Evolutionary conservation across 2,113 vertebrate species (phyloP).

Genomic region (Nematolebias whitei): DNA sequence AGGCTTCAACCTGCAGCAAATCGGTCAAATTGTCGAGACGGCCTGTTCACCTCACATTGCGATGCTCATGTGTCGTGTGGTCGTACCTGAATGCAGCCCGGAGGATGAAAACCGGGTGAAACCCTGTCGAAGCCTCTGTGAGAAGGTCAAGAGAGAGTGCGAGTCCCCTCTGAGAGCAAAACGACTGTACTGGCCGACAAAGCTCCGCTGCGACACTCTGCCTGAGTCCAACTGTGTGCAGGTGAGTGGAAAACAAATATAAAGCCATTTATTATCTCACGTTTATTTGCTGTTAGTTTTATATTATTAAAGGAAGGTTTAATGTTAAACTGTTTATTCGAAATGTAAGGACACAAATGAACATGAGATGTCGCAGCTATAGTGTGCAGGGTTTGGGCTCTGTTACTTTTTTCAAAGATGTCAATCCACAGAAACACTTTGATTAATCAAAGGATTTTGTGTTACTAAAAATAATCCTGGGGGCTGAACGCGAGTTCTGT

Average conservation of each 20-base stretch:
- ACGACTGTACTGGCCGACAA: slow-evolving; percentile 39
- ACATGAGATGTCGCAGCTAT: no score
- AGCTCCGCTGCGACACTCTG: slow-evolving; percentile 50
- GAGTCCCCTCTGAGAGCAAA: slow-evolving; percentile 28
- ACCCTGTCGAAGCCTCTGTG: slow-evolving; percentile 65
- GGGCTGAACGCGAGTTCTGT: no score
- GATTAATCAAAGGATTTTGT: no score
- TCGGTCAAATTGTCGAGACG: slow-evolving; percentile 57
- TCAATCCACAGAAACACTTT: no score
- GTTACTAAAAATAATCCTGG: no score
- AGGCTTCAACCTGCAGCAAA: slow-evolving; percentile 42
- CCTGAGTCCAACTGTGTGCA: slow-evolving; percentile 57
- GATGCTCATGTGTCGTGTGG: slow-evolving; percentile 58
- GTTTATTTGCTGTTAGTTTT: not conserved
- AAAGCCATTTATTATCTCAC: not conserved
- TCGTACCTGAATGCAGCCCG: slow-evolving; percentile 56
- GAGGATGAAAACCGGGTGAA: slow-evolving; percentile 28
- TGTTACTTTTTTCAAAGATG: no score
- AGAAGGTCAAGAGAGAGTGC: slow-evolving; percentile 65
- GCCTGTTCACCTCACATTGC: slow-evolving; percentile 46
- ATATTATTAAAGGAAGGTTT: no score
- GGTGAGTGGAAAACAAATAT: slow-evolving; percentile 16
- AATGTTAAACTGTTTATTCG: no score
- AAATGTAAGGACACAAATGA: no score
- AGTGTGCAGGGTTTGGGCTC: no score